Evolutionary conservation across 2,888 invertebrate genomes (phyloP).

Genomic region (Didymodactylos carnosus): DNA sequence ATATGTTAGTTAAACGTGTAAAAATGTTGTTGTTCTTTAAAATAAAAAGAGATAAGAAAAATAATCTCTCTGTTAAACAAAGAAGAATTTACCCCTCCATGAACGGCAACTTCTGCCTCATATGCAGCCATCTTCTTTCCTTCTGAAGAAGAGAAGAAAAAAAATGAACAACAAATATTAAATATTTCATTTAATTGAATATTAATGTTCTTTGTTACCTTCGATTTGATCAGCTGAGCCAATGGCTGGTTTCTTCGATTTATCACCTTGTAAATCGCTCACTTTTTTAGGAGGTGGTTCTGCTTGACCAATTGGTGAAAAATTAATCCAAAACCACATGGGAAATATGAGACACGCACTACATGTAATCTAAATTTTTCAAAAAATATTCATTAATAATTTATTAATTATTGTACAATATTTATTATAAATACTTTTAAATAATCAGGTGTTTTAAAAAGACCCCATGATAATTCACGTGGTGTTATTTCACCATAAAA

Average conservation of each 20-base stretch:
- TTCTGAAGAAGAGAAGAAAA: not conserved
- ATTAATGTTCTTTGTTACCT: not conserved
- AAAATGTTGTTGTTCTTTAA: not conserved
- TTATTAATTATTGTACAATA: not conserved
- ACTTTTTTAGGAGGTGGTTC: not conserved
- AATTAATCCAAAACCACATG: constrained; percentile 22
- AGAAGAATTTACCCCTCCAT: not conserved
- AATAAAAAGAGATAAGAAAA: not conserved
- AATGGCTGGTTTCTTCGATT: not conserved
- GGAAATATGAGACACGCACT: constrained; percentile 32
- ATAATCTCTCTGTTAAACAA: not conserved
- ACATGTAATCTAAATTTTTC: constrained; percentile 22
- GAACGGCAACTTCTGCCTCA: not conserved
- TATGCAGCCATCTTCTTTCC: not conserved
- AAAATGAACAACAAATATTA: not conserved
- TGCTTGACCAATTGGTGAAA: not conserved
- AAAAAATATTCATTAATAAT: not conserved
- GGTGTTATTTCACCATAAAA: constrained; percentile 31
- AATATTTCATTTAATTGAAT: too few relatives aligned
- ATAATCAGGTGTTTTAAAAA: constrained; percentile 26
- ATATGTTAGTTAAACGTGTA: not conserved
- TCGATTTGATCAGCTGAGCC: not conserved
- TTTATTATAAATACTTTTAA: constrained; percentile 23
- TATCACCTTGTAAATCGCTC: not conserved
- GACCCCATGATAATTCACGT: constrained; percentile 27